These are phyloP conservation scores for Drepana falcataria DNA, from an alignment of 2,888 invertebrate species.

Conservation along the genomic window DNA sequence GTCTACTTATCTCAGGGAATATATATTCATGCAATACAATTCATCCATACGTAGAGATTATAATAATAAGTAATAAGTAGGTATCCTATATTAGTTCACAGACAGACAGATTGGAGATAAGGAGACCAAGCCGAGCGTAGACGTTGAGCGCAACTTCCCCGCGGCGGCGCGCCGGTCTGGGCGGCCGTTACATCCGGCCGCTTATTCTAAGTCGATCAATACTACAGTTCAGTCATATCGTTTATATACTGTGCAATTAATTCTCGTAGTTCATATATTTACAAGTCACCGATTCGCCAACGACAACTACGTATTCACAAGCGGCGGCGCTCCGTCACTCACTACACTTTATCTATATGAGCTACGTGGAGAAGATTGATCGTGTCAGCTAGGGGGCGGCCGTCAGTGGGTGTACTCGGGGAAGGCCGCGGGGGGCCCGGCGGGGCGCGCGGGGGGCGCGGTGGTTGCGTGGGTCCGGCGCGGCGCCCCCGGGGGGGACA, in stretches of 20 bases:
- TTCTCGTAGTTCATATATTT: conserved; percentile 55
- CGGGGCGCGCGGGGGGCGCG: conserved; percentile 69
- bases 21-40: no score
- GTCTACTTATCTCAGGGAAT: background rate
- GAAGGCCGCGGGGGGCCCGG: conserved; percentile 71
- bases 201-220: conserved; percentile 52
- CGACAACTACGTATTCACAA: conserved; percentile 60
- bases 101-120: background rate
- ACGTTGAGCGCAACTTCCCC: conserved; percentile 27
- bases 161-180: conserved; percentile 43
- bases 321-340: conserved; percentile 36
- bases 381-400: conserved; percentile 69
- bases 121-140: background rate
- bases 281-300: conserved; percentile 58
- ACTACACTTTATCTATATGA: conserved; percentile 43
- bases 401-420: conserved; percentile 89
- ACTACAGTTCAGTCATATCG: conserved; percentile 68
- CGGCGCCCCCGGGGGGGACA: conserved; percentile 64
- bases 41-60: no score
- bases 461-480: conserved; percentile 51
- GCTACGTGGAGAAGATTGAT: conserved; percentile 58
- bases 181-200: conserved; percentile 51
- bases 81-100: no score
- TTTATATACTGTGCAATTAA: conserved; percentile 63
- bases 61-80: no score